Conservation (phyloP, 1,140 invertebrate genomes). For the Anastrepha ludens region DNA sequence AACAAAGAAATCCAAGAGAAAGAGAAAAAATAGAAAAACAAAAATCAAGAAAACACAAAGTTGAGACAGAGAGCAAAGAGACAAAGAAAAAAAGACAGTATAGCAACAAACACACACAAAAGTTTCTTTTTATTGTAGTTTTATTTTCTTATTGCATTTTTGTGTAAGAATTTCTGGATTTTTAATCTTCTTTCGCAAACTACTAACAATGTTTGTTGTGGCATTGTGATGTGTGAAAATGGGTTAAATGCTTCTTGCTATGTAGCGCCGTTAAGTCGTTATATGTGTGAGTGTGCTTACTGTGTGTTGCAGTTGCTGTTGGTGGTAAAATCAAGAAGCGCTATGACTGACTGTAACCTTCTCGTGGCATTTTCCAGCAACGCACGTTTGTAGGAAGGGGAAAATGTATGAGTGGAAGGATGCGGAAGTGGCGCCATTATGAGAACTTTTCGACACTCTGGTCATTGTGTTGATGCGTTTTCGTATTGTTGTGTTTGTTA, state of each 20-base stretch:
- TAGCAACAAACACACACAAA: not conserved
- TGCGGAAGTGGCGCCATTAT: not conserved
- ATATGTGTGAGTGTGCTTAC: slow-evolving; percentile 1
- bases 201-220: not conserved
- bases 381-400: not conserved
- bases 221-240: not conserved
- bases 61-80: slow-evolving; percentile 21
- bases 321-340: not conserved
- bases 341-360: not conserved
- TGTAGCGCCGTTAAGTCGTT: not conserved
- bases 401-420: not conserved
- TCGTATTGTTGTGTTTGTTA: not conserved
- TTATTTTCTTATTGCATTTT: not conserved
- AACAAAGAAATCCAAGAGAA: slow-evolving; percentile 6
- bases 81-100: not conserved
- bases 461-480: slow-evolving; percentile 11
- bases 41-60: slow-evolving; percentile 27
- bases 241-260: slow-evolving; percentile 16
- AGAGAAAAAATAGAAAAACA: not conserved
- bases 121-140: not conserved
- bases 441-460: not conserved
- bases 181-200: not conserved
- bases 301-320: not conserved
- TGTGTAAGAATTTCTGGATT: not conserved
- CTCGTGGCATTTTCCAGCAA: not conserved